Percentiles rank a stretch among this genome's conserved stretches.
Conservation (phyloP, 2,113 vertebrate species). For the Talpa occidentalis region DNA sequence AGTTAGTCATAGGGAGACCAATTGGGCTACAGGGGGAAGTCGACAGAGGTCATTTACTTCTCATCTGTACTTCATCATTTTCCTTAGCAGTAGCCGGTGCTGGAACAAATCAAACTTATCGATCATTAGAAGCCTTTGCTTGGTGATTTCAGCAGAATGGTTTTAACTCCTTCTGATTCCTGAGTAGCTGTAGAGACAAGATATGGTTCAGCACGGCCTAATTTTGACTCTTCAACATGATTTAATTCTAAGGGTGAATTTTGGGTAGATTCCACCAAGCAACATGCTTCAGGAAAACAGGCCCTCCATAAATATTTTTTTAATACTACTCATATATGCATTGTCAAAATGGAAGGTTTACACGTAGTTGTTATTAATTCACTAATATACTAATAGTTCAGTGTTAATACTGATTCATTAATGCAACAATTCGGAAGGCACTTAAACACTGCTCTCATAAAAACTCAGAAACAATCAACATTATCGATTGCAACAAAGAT, state of each 20-base stretch:
- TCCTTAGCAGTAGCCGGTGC: conserved; percentile 24
- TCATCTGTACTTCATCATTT: conserved; percentile 45
- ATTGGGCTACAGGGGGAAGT: not conserved
- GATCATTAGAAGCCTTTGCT: conserved; percentile 57
- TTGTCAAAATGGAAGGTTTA: conserved; percentile 1
- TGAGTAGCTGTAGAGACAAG: not conserved
- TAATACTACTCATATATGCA: not conserved
- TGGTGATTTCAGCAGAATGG: conserved; percentile 45
- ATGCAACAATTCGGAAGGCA: not conserved
- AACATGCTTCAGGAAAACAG: not conserved
- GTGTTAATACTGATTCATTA: not conserved
- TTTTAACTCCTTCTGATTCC: conserved; percentile 53
- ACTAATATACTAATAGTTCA: not conserved
- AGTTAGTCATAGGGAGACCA: conserved; percentile 42
- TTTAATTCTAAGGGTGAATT: conserved; percentile 11
- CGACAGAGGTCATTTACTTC: conserved; percentile 51
- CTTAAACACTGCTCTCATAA: conserved; percentile 3
- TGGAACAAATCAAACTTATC: conserved; percentile 30
- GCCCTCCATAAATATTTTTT: not conserved
- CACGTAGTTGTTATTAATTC: conserved; percentile 1
- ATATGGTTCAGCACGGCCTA: not conserved
- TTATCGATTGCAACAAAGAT: not conserved
- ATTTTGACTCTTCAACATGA: not conserved
- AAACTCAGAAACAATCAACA: not conserved
- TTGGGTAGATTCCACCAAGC: not conserved